Conservation (phyloP, 2,113 vertebrate genomes). For the Passer montanus region DNA sequence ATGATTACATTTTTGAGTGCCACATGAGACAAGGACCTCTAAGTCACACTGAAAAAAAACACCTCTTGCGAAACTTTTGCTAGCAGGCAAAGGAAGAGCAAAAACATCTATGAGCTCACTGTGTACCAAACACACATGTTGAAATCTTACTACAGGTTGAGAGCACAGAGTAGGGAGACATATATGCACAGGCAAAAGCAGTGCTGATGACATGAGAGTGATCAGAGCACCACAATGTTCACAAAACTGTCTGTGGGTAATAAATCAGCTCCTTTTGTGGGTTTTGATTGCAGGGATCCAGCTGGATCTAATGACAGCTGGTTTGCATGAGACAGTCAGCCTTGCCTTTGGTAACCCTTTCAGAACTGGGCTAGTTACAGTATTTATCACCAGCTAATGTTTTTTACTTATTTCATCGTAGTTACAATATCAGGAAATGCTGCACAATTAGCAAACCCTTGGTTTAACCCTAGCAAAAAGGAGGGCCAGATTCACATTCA, state of each 20-base stretch:
- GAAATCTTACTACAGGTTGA: background rate
- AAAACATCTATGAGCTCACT: background rate
- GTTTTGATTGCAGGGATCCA: background rate
- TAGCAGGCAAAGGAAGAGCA: background rate
- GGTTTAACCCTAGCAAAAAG: background rate
- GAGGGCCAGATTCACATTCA: background rate
- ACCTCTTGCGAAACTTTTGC: background rate
- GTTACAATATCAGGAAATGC: background rate
- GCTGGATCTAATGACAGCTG: background rate
- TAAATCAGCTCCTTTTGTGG: background rate
- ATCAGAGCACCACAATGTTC: background rate
- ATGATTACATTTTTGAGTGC: conserved; percentile 24
- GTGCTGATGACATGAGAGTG: background rate
- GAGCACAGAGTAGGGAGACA: background rate
- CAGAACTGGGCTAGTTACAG: background rate
- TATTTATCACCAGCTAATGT: background rate
- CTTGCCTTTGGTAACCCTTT: background rate
- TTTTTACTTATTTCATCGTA: background rate
- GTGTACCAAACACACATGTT: background rate
- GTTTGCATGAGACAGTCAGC: background rate
- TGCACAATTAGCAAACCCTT: background rate
- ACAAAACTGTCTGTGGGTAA: background rate
- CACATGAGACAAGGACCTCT: background rate
- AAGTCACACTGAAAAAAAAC: background rate
- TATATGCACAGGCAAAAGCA: background rate